Conservation (phyloP, 2,888 invertebrate species). For the Gryllus longicercus region DNA sequence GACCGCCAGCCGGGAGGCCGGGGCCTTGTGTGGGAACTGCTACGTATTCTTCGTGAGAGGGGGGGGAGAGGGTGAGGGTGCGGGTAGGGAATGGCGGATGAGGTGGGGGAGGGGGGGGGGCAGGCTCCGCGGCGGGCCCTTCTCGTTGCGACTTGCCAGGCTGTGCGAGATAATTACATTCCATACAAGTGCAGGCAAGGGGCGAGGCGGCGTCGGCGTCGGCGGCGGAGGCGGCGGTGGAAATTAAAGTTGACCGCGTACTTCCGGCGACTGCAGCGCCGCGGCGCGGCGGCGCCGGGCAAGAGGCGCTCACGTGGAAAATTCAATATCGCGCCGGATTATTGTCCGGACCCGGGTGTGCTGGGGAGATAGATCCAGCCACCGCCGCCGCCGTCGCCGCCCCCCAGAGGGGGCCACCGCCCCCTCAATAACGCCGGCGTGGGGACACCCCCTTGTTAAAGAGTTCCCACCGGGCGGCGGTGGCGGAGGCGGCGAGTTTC, state of each 20-base stretch:
- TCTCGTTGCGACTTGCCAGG: constrained; percentile 1
- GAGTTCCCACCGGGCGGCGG: neutral
- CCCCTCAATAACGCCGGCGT: neutral
- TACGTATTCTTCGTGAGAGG: neutral
- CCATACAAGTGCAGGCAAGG: neutral
- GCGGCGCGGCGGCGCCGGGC: neutral
- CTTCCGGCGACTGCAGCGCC: constrained; percentile 22
- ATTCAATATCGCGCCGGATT: constrained; percentile 37
- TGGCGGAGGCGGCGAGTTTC: neutral
- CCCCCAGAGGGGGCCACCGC: neutral
- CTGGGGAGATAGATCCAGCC: neutral
- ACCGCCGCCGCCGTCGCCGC: neutral
- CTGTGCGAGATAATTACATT: constrained; percentile 17
- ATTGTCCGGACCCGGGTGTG: constrained; percentile 26
- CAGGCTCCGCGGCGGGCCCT: neutral
- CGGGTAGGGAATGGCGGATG: neutral
- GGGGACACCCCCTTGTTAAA: constrained; percentile 4
- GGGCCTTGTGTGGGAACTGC: neutral
- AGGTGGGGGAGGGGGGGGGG: neutral
- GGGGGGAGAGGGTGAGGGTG: neutral
- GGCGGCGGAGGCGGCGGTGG: neutral
- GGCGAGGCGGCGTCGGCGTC: neutral
- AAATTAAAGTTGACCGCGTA: constrained; percentile 30
- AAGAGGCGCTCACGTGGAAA: constrained; percentile 35
- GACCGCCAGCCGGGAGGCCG: neutral